Conservation (phyloP, 2,888 invertebrate genomes). For the Apamea monoglypha region DNA sequence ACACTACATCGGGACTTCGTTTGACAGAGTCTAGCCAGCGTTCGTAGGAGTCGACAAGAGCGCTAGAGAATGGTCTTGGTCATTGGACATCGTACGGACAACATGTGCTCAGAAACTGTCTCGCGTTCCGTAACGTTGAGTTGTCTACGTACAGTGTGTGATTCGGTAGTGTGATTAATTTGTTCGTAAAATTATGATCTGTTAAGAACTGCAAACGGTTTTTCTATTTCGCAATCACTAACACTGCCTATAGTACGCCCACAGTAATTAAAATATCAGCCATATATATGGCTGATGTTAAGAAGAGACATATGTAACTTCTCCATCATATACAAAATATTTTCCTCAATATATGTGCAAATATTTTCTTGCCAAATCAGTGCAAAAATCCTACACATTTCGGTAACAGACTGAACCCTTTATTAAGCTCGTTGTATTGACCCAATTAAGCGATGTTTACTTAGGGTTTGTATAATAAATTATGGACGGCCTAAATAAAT, state of each 20-base stretch:
- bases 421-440: conserved; percentile 35
- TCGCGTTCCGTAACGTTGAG: background rate
- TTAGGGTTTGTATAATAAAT: conserved; percentile 56
- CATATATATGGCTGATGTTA: background rate
- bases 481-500: conserved; percentile 60
- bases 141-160: background rate
- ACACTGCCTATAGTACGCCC: background rate
- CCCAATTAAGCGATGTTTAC: conserved; percentile 58
- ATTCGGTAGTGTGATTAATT: too few relatives aligned
- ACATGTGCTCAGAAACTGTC: too few relatives aligned
- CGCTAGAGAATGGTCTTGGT: too few relatives aligned
- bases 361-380: conserved; percentile 21
- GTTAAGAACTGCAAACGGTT: background rate
- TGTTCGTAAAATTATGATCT: background rate
- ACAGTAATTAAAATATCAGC: background rate
- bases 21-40: too few relatives aligned
- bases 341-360: background rate
- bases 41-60: too few relatives aligned
- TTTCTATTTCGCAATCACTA: background rate
- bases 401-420: conserved; percentile 32
- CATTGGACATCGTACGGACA: too few relatives aligned
- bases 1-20: too few relatives aligned
- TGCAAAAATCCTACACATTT: conserved; percentile 36
- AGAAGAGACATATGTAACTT: background rate
- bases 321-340: background rate